phyloP scores from a whole-genome alignment of 2,797 vertebrate species.

The Enoplosus armatus region DNA sequence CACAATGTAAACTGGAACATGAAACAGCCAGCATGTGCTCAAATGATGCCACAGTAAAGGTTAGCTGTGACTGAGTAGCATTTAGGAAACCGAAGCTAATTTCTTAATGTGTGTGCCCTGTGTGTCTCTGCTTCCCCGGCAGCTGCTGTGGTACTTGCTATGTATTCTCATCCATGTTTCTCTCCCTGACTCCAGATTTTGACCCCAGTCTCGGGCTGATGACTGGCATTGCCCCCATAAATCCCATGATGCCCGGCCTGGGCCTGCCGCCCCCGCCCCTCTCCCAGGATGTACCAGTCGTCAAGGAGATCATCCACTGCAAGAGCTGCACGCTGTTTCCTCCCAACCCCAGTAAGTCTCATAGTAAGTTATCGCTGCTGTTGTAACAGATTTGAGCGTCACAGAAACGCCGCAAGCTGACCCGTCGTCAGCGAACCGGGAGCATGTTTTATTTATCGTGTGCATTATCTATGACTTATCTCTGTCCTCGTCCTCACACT shows the following conservation, averaged over 20 bases:
- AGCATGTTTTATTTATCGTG: constrained; percentile 57
- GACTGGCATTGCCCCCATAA: constrained; percentile 89
- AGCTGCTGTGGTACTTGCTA: constrained; percentile 12
- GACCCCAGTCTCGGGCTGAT: constrained; percentile 90
- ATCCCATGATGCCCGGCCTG: constrained; percentile 89
- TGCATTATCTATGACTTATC: constrained; percentile 49
- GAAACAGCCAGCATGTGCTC: constrained; percentile 43
- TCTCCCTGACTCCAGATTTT: constrained; percentile 82
- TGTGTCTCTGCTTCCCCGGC: constrained; percentile 21
- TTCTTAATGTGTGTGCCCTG: constrained; percentile 17
- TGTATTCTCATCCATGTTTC: constrained; percentile 35
- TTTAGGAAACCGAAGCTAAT: constrained; percentile 20
- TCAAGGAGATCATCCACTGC: constrained; percentile 90
- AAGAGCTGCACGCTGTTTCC: constrained; percentile 34
- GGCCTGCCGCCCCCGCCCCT: constrained; percentile 86
- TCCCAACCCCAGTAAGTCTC: constrained; percentile 70
- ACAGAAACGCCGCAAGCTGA: constrained; percentile 15
- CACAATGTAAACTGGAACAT: constrained; percentile 60
- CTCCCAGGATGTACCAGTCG: constrained; percentile 87
- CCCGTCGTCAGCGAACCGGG: constrained; percentile 6
- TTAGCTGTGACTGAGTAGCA: constrained; percentile 40
- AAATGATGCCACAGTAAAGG: constrained; percentile 44
- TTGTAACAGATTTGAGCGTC: constrained; percentile 25
- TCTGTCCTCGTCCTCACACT: constrained; percentile 16
- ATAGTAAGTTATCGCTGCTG: constrained; percentile 4